Evolutionary conservation across 2,888 invertebrate genomes (phyloP).

Genomic region (Myopa testacea): DNA sequence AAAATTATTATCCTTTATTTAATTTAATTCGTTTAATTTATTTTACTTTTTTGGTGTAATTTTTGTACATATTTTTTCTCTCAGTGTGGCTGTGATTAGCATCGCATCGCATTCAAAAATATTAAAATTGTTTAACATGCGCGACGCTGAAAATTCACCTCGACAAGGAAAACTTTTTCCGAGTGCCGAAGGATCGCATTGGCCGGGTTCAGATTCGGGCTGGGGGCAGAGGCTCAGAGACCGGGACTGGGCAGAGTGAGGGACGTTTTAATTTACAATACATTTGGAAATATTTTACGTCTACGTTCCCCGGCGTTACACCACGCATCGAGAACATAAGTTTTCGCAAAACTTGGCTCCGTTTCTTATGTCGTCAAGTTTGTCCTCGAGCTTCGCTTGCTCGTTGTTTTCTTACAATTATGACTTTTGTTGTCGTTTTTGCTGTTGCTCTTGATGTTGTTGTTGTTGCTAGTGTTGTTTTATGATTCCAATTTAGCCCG

Average conservation of each 20-base stretch:
- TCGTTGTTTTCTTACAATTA: conserved; percentile 60
- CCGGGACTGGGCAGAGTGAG: not conserved
- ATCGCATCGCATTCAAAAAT: conserved; percentile 36
- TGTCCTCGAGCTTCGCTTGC: conserved; percentile 23
- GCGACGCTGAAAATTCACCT: not conserved
- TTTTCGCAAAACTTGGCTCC: conserved; percentile 47
- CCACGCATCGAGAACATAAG: conserved; percentile 38
- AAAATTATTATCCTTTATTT: too few relatives aligned
- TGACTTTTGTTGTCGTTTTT: conserved; percentile 54
- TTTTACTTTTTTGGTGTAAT: not conserved
- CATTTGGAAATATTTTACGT: conserved; percentile 18
- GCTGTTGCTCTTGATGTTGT: conserved; percentile 13
- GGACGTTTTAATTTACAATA: conserved; percentile 33
- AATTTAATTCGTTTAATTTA: too few relatives aligned
- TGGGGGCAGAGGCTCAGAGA: too few relatives aligned
- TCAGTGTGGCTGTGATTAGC: not conserved
- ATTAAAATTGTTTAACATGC: conserved; percentile 36
- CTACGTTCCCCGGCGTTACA: not conserved
- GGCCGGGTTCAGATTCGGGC: too few relatives aligned
- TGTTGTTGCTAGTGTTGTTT: conserved; percentile 26
- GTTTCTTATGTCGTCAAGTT: conserved; percentile 9
- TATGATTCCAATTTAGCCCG: conserved; percentile 48
- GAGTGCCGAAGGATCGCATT: too few relatives aligned
- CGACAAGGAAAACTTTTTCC: conserved; percentile 16
- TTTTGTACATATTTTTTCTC: not conserved